A percentile compares a stretch with the other conserved stretches of the same genome.
phyloP scores from a whole-genome alignment of 2,797 vertebrate species.

The Hafferia zeledoni region DNA sequence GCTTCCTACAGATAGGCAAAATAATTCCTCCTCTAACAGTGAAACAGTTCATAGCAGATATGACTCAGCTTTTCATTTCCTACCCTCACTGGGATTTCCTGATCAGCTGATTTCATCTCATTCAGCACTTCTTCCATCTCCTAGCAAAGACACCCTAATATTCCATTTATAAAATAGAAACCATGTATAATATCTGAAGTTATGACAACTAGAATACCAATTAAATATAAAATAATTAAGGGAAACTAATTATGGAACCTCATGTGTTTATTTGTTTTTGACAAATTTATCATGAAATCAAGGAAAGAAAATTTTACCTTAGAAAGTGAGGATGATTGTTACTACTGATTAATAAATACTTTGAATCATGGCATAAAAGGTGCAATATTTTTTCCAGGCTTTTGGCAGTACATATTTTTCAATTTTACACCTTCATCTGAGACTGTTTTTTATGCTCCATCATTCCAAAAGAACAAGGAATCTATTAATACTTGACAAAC shows the following conservation, averaged over 20 bases:
- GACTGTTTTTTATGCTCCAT: not conserved
- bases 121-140: not conserved
- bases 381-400: not conserved
- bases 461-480: not conserved
- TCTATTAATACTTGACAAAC: not conserved
- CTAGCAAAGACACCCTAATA: not conserved
- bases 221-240: not conserved
- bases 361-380: not conserved
- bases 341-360: not conserved
- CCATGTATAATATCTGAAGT: not conserved
- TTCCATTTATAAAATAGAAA: not conserved
- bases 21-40: not conserved
- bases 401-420: not conserved
- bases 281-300: not conserved
- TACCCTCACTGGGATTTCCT: not conserved
- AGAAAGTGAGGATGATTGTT: not conserved
- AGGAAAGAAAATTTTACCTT: not conserved
- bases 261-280: not conserved
- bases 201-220: not conserved
- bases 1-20: not conserved
- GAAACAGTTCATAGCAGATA: not conserved
- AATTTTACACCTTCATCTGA: not conserved
- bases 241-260: not conserved
- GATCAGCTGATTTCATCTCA: not conserved
- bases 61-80: not conserved